Conservation (phyloP, 92 coral and sea anemone genomes). For the Porites lobata region DNA sequence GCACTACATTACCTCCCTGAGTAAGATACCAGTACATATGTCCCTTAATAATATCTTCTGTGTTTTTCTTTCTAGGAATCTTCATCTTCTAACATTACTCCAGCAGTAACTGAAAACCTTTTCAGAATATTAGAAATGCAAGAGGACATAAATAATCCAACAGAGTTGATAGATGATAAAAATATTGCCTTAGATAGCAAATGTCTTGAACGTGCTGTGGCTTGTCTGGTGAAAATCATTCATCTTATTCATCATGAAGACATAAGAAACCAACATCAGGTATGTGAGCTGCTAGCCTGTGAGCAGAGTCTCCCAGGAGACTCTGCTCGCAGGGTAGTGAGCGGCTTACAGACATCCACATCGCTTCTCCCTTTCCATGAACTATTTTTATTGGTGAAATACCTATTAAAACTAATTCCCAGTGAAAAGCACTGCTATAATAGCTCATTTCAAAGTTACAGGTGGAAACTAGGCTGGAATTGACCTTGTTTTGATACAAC, state of each 20-base stretch:
- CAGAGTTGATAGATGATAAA: neutral
- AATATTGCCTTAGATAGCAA: neutral
- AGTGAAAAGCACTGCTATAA: too few relatives aligned
- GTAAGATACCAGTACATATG: too few relatives aligned
- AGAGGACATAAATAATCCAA: neutral
- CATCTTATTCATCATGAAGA: conserved; percentile 46
- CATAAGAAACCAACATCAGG: conserved; percentile 29
- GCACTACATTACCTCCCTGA: too few relatives aligned
- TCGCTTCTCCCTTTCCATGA: too few relatives aligned
- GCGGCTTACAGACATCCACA: too few relatives aligned
- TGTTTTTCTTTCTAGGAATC: conserved; percentile 3
- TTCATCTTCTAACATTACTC: neutral
- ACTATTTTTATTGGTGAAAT: too few relatives aligned
- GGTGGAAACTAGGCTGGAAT: too few relatives aligned
- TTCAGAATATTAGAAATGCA: conserved; percentile 7
- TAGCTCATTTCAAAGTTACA: too few relatives aligned
- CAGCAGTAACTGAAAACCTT: conserved; percentile 3
- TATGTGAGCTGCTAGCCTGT: neutral
- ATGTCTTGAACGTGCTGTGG: conserved; percentile 10
- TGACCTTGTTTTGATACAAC: too few relatives aligned
- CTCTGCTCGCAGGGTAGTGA: too few relatives aligned
- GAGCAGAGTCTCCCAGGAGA: too few relatives aligned
- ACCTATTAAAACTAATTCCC: too few relatives aligned
- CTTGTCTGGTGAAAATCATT: conserved; percentile 36
- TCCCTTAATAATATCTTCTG: neutral